phyloP scores from a whole-genome alignment of 2,113 vertebrate species.

The Atrichornis clamosus region DNA sequence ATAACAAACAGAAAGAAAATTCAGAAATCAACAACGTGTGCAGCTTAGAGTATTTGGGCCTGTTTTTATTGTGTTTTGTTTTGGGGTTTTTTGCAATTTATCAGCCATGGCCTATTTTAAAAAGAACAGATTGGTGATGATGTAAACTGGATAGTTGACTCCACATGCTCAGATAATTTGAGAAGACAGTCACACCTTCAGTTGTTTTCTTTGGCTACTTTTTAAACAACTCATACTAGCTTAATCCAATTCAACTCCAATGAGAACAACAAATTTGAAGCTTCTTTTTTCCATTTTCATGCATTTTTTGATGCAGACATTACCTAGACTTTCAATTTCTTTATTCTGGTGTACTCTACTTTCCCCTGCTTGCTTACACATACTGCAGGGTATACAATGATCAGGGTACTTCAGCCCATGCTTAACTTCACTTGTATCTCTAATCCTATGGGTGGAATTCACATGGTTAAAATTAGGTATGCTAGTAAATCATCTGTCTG shows the following conservation, averaged over 20 bases:
- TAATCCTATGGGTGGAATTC: neutral
- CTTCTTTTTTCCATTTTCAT: neutral
- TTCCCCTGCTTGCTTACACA: neutral
- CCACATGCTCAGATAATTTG: neutral
- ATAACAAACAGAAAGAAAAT: neutral
- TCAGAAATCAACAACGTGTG: neutral
- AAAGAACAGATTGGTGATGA: neutral
- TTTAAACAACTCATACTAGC: neutral
- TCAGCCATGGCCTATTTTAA: neutral
- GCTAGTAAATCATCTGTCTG: neutral
- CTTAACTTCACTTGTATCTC: neutral
- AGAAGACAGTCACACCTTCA: neutral
- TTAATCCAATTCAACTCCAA: neutral
- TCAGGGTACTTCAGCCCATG: neutral
- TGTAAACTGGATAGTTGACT: neutral
- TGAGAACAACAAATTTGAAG: neutral
- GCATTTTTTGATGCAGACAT: neutral
- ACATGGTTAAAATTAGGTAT: neutral
- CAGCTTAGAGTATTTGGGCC: neutral
- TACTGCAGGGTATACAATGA: neutral
- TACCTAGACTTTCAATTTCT: neutral
- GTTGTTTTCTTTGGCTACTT: neutral
- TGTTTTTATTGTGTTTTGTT: neutral
- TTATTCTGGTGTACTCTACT: neutral
- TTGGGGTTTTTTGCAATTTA: neutral